A percentile compares a stretch with the other conserved stretches of the same genome.
phyloP scores from a whole-genome alignment of 2,113 vertebrate genomes.

The human region GRCh38 chr6:97081501-97082000 shows the following conservation, averaged over 20 bases:
- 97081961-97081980: not conserved
- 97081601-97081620: not conserved
- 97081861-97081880: not conserved
- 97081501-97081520: not conserved
- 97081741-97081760: conserved; percentile 2
- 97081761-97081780: not conserved
- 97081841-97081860: not conserved
- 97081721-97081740: not conserved
- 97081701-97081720: not conserved
- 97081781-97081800: not conserved
- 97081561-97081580: not conserved
- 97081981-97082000: not conserved
- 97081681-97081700: not conserved
- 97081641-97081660: not conserved
- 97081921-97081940: not conserved
- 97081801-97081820: not conserved
- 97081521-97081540: not conserved
- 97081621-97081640: not conserved
- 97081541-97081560: not conserved
- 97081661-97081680: not conserved
- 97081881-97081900: not conserved
- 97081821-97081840: not conserved
- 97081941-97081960: not conserved
- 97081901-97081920: not conserved
- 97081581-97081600: not conserved